A percentile compares a stretch with the other conserved stretches of the same genome.
Conservation (phyloP, 2,888 invertebrate genomes). For the Drosophila barbarae region DNA sequence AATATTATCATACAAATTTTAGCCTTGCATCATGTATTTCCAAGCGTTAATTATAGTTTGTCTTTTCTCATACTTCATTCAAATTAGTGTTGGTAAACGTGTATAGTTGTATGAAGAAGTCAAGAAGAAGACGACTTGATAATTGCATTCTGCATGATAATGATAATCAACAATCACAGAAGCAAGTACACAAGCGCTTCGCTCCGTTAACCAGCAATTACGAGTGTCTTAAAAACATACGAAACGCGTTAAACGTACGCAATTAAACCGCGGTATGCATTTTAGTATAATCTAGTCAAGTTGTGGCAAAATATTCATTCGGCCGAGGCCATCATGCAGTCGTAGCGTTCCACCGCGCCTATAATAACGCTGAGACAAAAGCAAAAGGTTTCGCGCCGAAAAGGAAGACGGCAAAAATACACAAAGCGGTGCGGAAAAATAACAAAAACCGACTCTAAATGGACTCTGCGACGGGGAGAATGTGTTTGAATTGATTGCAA, state of each 20-base stretch:
- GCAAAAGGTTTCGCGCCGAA: constrained; percentile 72
- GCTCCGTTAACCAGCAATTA: not conserved
- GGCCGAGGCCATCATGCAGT: constrained; percentile 41
- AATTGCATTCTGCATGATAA: not conserved
- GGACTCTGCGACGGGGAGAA: constrained; percentile 29
- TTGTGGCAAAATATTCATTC: too few relatives aligned
- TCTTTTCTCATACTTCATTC: not conserved
- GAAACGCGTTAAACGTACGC: too few relatives aligned
- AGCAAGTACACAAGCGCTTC: not conserved
- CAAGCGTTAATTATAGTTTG: not conserved
- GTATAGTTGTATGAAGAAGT: not conserved
- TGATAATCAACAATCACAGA: not conserved
- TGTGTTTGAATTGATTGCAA: constrained; percentile 45
- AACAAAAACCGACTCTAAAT: constrained; percentile 20
- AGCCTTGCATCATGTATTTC: fast-evolving
- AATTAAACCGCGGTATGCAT: not conserved
- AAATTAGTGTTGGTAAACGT: constrained; percentile 10
- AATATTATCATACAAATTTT: not conserved
- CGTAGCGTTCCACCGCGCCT: constrained; percentile 46
- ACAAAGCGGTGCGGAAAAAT: constrained; percentile 31
- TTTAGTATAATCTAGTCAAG: not conserved
- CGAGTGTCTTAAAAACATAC: not conserved
- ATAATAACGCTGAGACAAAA: constrained; percentile 71
- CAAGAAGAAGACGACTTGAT: too few relatives aligned
- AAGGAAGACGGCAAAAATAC: constrained; percentile 56